Base-by-base conservation (phyloP, 2,797 vertebrate genomes). In the Danio jaintianensis region DNA sequence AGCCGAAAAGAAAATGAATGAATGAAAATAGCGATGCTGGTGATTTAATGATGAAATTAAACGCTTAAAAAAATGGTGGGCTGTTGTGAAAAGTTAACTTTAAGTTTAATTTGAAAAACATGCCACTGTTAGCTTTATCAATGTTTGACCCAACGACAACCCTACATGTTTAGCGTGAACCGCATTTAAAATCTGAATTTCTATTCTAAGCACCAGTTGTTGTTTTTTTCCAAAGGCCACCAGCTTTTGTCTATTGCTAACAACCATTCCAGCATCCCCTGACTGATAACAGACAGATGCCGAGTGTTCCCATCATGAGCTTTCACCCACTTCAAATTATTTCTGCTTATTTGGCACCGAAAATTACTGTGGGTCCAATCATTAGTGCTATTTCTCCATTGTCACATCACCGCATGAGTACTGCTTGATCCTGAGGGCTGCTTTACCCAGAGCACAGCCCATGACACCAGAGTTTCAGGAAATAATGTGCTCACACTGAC, bases 401-500 rank as follows among this genome's bases (percentile, higher is more conserved):
- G 62, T 74, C 64, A 66, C 55, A 40, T 72, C 61, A 68, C 68
- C 0, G 11, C 40, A 53, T 56, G 15, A 43, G 56, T 36, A 36
- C 4, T 45, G 55, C 59, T 45, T 59, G 47, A 62, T 62, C 12
- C 56, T 29, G 55, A 50, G 69, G 56, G 56, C 18, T 8, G 58
- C 40, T n/a, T 20, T 22, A n/a, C 64, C 63, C 2, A 13, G 9
- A 74, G 64, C 52, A 68, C 12, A 58, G 45, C 11, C n/a, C 18
- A 15, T 53, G 50, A 36, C 71, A 71, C 62, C 13, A 6, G 47
- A 71, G 47, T 70, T 48, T 22, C 56, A 62, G 52, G 4, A 77
- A 62, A 79, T 52, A 22, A 71, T 71, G 29, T 62, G 67, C 67
- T 43, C 56, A 29, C 45, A 70, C 36, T 79, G 67, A 79, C 15